phyloP scores from a whole-genome alignment of 2,113 vertebrate genomes.

The Leptobrachium ailaonicum region DNA sequence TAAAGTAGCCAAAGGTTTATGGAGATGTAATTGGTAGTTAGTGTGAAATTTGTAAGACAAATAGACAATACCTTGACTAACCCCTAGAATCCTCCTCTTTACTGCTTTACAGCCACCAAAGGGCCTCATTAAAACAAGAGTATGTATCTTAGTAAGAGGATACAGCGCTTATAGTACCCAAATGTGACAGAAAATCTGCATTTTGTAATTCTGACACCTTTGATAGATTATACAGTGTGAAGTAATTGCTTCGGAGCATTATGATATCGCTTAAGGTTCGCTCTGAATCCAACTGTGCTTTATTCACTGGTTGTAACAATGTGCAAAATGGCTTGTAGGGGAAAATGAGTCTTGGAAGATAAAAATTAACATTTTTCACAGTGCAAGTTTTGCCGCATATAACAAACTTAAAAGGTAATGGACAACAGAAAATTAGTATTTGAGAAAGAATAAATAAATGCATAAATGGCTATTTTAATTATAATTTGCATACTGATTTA shows the following conservation, averaged over 20 bases:
- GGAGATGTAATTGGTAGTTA: constrained; percentile 93
- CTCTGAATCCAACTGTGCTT: constrained; percentile 73
- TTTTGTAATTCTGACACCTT: constrained; percentile 87
- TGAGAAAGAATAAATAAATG: too few relatives aligned
- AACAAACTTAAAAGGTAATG: background rate
- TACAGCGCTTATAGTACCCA: constrained; percentile 76
- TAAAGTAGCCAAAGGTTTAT: constrained; percentile 90
- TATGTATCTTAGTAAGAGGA: constrained; percentile 81
- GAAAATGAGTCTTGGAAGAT: constrained; percentile 68
- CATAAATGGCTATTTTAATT: too few relatives aligned
- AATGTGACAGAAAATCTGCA: constrained; percentile 83
- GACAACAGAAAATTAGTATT: too few relatives aligned
- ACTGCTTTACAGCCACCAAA: constrained; percentile 88
- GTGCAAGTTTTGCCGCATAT: constrained; percentile 56
- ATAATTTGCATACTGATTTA: too few relatives aligned
- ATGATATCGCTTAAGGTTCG: constrained; percentile 73
- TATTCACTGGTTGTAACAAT: constrained; percentile 72
- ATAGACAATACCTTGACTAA: constrained; percentile 86
- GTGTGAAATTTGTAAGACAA: constrained; percentile 95
- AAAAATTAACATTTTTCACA: constrained; percentile 65
- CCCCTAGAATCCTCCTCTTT: constrained; percentile 79
- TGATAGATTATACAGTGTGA: constrained; percentile 86
- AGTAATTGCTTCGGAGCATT: constrained; percentile 77
- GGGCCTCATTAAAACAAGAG: constrained; percentile 87
- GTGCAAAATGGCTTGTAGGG: constrained; percentile 65